Evolutionary conservation across 53 echinoderm and acorn worm genomes (phyloP).

Genomic region (Hippasteria phrygiana): DNA sequence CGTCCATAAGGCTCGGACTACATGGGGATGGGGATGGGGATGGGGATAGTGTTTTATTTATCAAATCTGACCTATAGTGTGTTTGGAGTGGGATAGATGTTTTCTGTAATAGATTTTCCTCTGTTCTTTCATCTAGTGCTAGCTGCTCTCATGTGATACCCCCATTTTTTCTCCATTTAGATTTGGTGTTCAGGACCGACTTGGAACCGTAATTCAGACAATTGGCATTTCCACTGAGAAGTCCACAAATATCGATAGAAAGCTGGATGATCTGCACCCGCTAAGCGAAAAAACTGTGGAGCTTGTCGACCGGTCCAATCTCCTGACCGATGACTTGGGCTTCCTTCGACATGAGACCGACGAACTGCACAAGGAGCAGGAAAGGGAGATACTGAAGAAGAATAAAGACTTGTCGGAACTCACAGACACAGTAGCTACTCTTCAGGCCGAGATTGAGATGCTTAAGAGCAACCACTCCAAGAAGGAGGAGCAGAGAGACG

Average conservation of each 20-base stretch:
- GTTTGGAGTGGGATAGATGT: too few relatives aligned
- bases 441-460: not conserved
- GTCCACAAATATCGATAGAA: not conserved
- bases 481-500: not conserved
- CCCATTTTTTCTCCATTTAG: not conserved
- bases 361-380: not conserved
- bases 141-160: too few relatives aligned
- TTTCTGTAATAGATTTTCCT: too few relatives aligned
- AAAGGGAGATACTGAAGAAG: not conserved
- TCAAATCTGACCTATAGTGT: too few relatives aligned
- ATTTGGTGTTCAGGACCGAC: not conserved
- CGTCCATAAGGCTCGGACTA: too few relatives aligned
- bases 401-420: not conserved
- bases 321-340: not conserved
- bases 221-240: not conserved
- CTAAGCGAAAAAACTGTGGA: not conserved
- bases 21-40: too few relatives aligned
- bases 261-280: conserved; percentile 1
- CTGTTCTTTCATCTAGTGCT: too few relatives aligned
- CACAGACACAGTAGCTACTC: not conserved
- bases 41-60: too few relatives aligned
- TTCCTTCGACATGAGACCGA: not conserved
- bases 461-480: not conserved
- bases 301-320: not conserved
- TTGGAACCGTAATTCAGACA: not conserved